Base-by-base conservation (phyloP, 2,113 vertebrate genomes). In the Myotis yumanensis region DNA sequence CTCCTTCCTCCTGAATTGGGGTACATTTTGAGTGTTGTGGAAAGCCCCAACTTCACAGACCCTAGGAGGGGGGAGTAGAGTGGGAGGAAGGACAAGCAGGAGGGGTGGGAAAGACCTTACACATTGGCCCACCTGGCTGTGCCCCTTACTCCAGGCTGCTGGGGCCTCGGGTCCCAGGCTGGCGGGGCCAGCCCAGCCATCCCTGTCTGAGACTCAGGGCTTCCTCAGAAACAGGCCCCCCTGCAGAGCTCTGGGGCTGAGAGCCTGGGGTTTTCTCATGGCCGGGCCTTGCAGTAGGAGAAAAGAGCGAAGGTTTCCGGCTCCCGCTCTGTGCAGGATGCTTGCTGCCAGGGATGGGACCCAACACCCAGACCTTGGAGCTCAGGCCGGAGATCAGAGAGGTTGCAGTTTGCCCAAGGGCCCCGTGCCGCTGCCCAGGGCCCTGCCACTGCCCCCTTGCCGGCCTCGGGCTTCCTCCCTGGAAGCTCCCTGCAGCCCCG, bases 11-110 rank as follows among this genome's bases (percentile, higher is more conserved):
- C 69, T 64, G 57, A 48, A 17, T 37, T 0, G 3, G 83, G 82
- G 95, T 46, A 52, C 54, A 15, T 62, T 95, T n/a, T 96, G 95
- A 96, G 81, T 92, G 43, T 51, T 30, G 30, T 46, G 95, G 94
- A 95, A 97, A 97, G 35, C 64, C 95, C 96, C 90, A 0, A 73
- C 3, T 59, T 68, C 46, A 23, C 30, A 54, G 89, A 28, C 46
- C 71, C 35, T n/a, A 30, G 4, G 25, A 80, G 35, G 10, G 43
- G 46, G 30, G 46, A 8, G 20, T 2, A 0, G 10, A 16, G 23
- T 10, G 10, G 52, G 68, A 43, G 30, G 11, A 18, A 15, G 51
- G 48, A 3, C 62, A 11, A 16, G n/a, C 1, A 40, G 32, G 32
- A 35, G 51, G 72, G 32, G 30, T n/a, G 4, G 37, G 20, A 48